Percentiles rank a stretch among this genome's conserved stretches.
phyloP scores from a whole-genome alignment of 2,113 vertebrate species.

The Euleptes europaea region DNA sequence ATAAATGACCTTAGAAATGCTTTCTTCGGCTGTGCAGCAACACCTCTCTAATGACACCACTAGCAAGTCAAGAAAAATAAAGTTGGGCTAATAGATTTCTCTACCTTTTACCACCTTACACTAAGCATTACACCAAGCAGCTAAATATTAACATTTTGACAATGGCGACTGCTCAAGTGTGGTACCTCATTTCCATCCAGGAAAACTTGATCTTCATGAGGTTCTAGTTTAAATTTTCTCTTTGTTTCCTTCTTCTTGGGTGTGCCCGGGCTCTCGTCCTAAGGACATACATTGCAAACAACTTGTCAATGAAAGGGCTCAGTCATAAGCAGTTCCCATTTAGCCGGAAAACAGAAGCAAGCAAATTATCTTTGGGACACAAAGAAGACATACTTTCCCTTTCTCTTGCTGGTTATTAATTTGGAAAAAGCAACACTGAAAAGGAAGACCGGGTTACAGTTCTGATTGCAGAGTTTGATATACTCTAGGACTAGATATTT shows the following conservation, averaged over 20 bases:
- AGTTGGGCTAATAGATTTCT: not conserved
- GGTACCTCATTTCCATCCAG: constrained; percentile 96
- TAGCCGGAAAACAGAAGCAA: not conserved
- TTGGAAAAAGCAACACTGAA: not conserved
- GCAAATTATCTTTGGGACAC: not conserved
- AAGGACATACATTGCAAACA: constrained; percentile 33
- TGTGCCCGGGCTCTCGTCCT: constrained; percentile 95
- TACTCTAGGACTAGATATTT: not conserved
- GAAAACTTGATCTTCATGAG: constrained; percentile 96
- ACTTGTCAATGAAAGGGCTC: not conserved
- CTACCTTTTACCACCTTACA: not conserved
- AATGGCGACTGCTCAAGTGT: not conserved
- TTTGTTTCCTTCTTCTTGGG: constrained; percentile 99
- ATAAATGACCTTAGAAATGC: no score
- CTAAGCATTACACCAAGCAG: rapidly evolving
- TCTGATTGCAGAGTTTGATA: not conserved
- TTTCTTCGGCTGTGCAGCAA: not conserved
- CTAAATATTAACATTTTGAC: not conserved
- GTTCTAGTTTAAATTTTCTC: constrained; percentile 98
- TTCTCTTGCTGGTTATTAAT: not conserved
- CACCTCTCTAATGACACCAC: not conserved
- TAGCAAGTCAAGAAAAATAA: not conserved
- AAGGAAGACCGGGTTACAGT: constrained; percentile 5
- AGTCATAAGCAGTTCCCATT: not conserved
- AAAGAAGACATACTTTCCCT: not conserved